Evolutionary conservation across 2,888 invertebrate species (phyloP).

Genomic region (Andrena trimmerana): DNA sequence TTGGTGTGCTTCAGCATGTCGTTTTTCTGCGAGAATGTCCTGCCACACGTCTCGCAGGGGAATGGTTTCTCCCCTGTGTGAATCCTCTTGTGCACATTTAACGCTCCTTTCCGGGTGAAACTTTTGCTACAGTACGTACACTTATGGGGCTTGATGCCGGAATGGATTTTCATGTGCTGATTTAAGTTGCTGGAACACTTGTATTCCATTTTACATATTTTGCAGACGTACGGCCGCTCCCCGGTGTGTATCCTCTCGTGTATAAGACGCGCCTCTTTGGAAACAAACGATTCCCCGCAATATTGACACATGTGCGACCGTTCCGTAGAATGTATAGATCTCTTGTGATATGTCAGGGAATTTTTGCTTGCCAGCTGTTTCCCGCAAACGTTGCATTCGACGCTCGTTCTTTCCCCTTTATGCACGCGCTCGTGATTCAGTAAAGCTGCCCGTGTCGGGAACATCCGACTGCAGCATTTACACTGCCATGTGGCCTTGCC

Average conservation of each 20-base stretch:
- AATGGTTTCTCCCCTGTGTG: constrained; percentile 81
- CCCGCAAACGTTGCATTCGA: constrained; percentile 78
- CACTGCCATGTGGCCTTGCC: constrained; percentile 76
- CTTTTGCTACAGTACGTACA: constrained; percentile 78
- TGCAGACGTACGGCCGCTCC: constrained; percentile 80
- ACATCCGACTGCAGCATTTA: constrained; percentile 74
- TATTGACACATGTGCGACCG: constrained; percentile 84
- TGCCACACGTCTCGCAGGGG: constrained; percentile 75
- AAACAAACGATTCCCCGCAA: constrained; percentile 83
- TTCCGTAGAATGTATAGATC: constrained; percentile 84
- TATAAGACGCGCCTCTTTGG: constrained; percentile 83
- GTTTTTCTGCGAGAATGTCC: constrained; percentile 80
- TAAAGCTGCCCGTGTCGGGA: constrained; percentile 75
- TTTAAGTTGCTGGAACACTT: constrained; percentile 81
- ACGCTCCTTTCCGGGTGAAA: constrained; percentile 78
- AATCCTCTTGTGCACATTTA: constrained; percentile 79
- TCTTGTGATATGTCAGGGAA: constrained; percentile 83
- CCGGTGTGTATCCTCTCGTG: constrained; percentile 84
- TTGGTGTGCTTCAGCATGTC: constrained; percentile 81
- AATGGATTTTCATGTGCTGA: constrained; percentile 80
- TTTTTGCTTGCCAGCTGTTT: constrained; percentile 78
- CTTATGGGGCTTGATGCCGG: constrained; percentile 72
- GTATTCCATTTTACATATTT: constrained; percentile 79
- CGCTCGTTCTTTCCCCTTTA: constrained; percentile 63
- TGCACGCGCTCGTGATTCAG: constrained; percentile 77